Evolutionary conservation across 2,888 invertebrate species (phyloP).

Genomic region (Drosophila bunnanda): DNA sequence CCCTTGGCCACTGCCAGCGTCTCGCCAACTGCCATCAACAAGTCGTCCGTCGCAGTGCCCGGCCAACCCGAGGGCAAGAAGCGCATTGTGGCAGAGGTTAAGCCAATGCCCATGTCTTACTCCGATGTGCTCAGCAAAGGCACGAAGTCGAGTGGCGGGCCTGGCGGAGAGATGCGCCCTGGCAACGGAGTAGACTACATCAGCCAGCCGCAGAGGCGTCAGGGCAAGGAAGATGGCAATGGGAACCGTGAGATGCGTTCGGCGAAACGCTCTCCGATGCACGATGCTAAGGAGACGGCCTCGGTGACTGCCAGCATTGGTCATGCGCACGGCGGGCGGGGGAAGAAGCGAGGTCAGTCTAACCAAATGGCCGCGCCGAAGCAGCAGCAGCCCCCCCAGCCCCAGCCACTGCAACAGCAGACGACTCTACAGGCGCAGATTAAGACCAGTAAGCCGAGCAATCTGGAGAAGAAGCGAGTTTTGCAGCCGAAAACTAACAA

Average conservation of each 20-base stretch:
- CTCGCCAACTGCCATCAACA: slow-evolving; percentile 49
- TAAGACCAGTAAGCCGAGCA: slow-evolving; percentile 41
- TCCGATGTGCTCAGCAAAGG: slow-evolving; percentile 92
- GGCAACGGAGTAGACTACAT: slow-evolving; percentile 54
- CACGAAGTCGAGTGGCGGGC: slow-evolving; percentile 34
- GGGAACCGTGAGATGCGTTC: slow-evolving; percentile 52
- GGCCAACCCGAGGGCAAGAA: slow-evolving; percentile 80
- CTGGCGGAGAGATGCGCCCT: slow-evolving; percentile 39
- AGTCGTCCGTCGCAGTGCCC: slow-evolving; percentile 49
- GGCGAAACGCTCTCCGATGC: slow-evolving; percentile 84
- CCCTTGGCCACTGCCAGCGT: slow-evolving; percentile 31
- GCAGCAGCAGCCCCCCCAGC: slow-evolving; percentile 38
- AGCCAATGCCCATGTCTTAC: slow-evolving; percentile 94
- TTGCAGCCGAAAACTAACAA: slow-evolving; percentile 48
- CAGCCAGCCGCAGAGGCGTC: slow-evolving; percentile 48
- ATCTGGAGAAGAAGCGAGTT: slow-evolving; percentile 63
- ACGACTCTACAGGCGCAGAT: slow-evolving; percentile 8
- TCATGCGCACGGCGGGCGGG: slow-evolving; percentile 54
- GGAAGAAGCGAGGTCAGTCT: slow-evolving; percentile 58
- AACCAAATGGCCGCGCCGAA: slow-evolving; percentile 28
- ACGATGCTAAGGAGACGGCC: slow-evolving; percentile 84
- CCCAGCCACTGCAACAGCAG: slow-evolving; percentile 40
- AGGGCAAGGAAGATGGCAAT: slow-evolving; percentile 57
- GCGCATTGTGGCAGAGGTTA: slow-evolving; percentile 93
- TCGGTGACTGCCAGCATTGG: slow-evolving; percentile 18